Conservation (phyloP, 2,797 vertebrate genomes). For the Limosa lapponica region DNA sequence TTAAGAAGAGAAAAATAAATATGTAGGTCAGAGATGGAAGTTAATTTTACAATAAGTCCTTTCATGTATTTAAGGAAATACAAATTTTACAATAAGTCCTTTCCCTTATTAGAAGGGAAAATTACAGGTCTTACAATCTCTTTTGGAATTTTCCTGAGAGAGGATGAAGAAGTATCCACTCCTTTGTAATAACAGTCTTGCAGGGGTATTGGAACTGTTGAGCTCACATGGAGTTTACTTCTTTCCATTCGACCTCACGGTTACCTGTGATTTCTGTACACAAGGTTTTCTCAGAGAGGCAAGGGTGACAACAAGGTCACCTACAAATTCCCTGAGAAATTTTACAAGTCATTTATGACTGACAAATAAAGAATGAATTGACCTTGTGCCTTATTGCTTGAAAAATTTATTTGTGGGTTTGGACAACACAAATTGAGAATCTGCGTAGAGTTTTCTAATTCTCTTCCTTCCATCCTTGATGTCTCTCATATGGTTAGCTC, state of each 20-base stretch:
- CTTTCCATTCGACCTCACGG: background rate
- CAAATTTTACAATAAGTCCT: background rate
- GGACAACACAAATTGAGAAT: background rate
- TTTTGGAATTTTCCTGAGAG: background rate
- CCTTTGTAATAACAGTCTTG: background rate
- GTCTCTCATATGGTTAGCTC: background rate
- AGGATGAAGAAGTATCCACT: background rate
- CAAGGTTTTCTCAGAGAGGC: background rate
- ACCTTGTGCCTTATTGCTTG: background rate
- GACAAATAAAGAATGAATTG: background rate
- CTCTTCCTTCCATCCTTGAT: background rate
- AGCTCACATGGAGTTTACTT: background rate
- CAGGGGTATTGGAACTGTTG: background rate
- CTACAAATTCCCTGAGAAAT: background rate
- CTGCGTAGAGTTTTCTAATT: background rate
- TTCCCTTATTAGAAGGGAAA: background rate
- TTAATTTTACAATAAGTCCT: background rate
- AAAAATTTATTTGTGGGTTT: background rate
- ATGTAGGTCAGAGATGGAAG: background rate
- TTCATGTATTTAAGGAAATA: background rate
- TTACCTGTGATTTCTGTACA: background rate
- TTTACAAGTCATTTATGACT: background rate
- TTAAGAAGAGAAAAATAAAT: constrained; percentile 15
- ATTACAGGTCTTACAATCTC: background rate
- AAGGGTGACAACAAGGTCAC: background rate